Conservation (phyloP, 2,888 invertebrate genomes). For the Cephalotes varians region DNA sequence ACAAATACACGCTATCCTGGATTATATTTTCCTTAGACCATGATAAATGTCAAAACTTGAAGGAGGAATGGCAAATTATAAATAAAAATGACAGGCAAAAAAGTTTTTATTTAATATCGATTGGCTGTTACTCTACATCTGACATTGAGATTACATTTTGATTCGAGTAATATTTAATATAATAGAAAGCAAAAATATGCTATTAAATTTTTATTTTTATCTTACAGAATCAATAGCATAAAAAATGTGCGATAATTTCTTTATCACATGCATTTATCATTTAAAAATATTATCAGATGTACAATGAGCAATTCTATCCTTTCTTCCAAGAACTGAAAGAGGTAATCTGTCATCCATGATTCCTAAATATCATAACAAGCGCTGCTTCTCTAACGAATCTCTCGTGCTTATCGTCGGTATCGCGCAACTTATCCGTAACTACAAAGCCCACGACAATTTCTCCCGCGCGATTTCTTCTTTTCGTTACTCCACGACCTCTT, state of each 20-base stretch:
- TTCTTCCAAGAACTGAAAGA: neutral
- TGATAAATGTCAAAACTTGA: neutral
- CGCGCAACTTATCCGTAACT: conserved; percentile 76
- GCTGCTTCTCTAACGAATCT: conserved; percentile 75
- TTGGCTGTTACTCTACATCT: neutral
- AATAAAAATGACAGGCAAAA: neutral
- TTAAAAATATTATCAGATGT: neutral
- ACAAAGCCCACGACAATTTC: conserved; percentile 76
- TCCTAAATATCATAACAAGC: conserved; percentile 77
- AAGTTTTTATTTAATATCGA: neutral
- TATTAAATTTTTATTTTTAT: neutral
- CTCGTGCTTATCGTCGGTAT: conserved; percentile 72
- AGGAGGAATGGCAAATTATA: neutral
- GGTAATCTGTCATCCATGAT: conserved; percentile 14
- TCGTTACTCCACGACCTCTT: conserved; percentile 58
- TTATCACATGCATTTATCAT: neutral
- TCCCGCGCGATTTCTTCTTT: conserved; percentile 62
- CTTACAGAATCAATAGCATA: neutral
- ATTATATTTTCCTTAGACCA: neutral
- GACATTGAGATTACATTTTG: neutral
- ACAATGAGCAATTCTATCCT: neutral
- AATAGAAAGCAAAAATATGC: neutral
- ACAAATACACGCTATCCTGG: neutral
- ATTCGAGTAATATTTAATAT: neutral
- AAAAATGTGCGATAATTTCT: neutral